Percentiles rank a stretch among this genome's conserved stretches.
These are phyloP conservation scores for Thunnus albacares DNA, from an alignment of 2,797 vertebrate genomes.

Conservation along the genomic window DNA sequence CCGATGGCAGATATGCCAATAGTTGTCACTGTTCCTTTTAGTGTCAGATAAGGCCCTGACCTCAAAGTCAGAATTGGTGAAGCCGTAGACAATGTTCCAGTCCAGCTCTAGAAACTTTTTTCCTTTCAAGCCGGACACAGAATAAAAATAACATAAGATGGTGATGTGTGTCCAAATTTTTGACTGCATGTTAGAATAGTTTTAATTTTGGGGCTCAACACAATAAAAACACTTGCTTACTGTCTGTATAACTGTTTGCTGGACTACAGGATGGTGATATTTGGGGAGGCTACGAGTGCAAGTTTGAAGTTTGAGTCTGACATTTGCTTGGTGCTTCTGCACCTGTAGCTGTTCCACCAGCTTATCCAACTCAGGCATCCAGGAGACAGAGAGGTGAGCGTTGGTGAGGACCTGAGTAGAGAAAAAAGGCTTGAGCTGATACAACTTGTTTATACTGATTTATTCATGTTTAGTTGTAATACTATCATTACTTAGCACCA, in stretches of 20 bases:
- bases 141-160: constrained; percentile 85
- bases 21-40: constrained; percentile 9
- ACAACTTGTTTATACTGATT: too few relatives aligned
- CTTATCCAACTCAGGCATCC: constrained; percentile 89
- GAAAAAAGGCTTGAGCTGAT: too few relatives aligned
- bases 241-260: not conserved
- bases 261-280: not conserved
- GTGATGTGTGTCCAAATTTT: constrained; percentile 60
- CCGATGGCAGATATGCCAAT: constrained; percentile 13
- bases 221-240: not conserved
- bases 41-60: not conserved
- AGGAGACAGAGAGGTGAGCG: constrained; percentile 85
- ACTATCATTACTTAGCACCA: too few relatives aligned
- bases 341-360: constrained; percentile 87
- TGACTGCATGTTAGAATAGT: not conserved
- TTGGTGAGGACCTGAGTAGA: too few relatives aligned
- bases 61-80: constrained; percentile 93
- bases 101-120: constrained; percentile 91
- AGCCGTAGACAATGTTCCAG: constrained; percentile 93
- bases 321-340: constrained; percentile 83
- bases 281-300: constrained; percentile 76
- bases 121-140: constrained; percentile 91
- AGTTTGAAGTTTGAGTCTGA: constrained; percentile 88
- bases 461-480: too few relatives aligned
- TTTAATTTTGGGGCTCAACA: constrained; percentile 4